Evolutionary conservation across 2,888 invertebrate species (phyloP), one percentile per base, ranked within the genome.

Genomic region (Bombylius discolor): DNA sequence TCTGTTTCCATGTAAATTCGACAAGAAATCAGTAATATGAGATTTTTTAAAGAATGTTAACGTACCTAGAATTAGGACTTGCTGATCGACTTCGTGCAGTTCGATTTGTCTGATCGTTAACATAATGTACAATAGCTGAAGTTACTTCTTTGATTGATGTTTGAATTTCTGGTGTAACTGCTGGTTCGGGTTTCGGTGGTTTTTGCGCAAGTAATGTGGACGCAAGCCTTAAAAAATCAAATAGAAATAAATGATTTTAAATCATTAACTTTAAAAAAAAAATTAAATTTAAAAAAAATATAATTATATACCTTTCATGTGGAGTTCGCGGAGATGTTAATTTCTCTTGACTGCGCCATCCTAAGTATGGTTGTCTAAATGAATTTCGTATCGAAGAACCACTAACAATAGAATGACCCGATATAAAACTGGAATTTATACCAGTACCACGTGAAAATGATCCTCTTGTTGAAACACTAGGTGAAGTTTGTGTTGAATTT

Each of bases 131-230:
- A 65, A 93, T 92, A 51, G 92, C 92, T 64, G 91, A 91, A 61
- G 92, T 92, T 62, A 92, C 92, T 75, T 91, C 91, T 74, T 91
- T 91, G 70, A 92, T 92, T 57, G 89, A 90, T 61, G 88, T 83
- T 70, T 87, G 87, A 60, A 89, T 89, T 70, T 85, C 85, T 58
- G 78, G 78, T 61, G 76, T 77, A 42, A 71, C 72, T 5, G 69
- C 66, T 39, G 59, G 61, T 48, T 62, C 78, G 77, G 62, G 58
- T 66, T 64, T 66, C 60, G 64, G 67, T 63, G 66, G 66, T 68
- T 83, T 75, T 63, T 78, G 77, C 53, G 80, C 76, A 60, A 85
- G 75, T 53, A 85, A 69, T 6, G 83, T 81, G 62, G 83, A 84
- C 48, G 85, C 85, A 73, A 86, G 73, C 67, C 85, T 82, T 70